These are phyloP conservation scores for Acronicta psi DNA, from an alignment of 2,888 invertebrate genomes.

Conservation along the genomic window DNA sequence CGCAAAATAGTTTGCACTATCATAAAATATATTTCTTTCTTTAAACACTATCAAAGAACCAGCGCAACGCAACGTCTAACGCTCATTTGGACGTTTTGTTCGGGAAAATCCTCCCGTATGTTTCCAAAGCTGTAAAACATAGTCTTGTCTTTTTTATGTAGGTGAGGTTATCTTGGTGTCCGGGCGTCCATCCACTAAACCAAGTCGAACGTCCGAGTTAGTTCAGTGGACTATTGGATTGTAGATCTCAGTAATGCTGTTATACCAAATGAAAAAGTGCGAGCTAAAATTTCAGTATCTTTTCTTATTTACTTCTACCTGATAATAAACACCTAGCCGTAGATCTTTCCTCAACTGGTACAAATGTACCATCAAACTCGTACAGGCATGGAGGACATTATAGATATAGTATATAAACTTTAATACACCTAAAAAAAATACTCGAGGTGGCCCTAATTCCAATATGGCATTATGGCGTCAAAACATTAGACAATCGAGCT, in stretches of 20 bases:
- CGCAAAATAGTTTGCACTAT: too few relatives aligned
- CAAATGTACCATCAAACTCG: too few relatives aligned
- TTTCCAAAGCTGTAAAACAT: conserved; percentile 44
- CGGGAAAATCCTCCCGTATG: conserved; percentile 16
- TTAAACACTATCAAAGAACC: too few relatives aligned
- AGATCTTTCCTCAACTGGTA: too few relatives aligned
- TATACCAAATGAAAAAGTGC: conserved; percentile 1
- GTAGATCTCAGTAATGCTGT: conserved; percentile 8
- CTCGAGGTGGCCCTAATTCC: too few relatives aligned
- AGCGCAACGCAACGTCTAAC: too few relatives aligned
- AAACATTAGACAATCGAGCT: too few relatives aligned
- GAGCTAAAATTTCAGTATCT: neutral
- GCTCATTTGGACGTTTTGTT: neutral
- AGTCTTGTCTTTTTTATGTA: conserved; percentile 50
- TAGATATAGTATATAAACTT: too few relatives aligned
- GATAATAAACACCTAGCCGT: neutral
- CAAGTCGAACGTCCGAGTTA: neutral
- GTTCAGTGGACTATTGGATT: conserved; percentile 15
- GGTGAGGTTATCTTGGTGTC: conserved; percentile 46
- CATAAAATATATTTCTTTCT: too few relatives aligned
- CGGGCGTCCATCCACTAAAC: conserved; percentile 23
- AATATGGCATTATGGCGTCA: too few relatives aligned
- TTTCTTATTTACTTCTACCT: neutral
- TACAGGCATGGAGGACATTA: too few relatives aligned
- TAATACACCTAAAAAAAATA: too few relatives aligned